Evolutionary conservation across 1,140 invertebrate species (phyloP), one percentile per base, ranked within the genome.

Genomic region (Cyclargus thomasi): DNA sequence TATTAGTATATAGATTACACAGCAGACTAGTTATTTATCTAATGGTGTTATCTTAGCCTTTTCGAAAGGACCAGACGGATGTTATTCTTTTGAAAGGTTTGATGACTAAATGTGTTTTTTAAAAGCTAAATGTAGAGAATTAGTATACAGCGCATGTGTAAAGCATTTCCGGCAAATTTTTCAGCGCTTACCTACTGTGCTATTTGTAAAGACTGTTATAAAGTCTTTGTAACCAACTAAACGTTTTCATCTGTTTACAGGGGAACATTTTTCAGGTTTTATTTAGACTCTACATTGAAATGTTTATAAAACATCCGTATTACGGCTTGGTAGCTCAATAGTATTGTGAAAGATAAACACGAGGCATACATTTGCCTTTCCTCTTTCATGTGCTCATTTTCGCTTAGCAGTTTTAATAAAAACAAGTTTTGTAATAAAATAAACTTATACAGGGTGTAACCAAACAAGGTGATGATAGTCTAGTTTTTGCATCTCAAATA

Each of bases 321-420:
- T 20, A 21, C 55, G 18, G 55, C 55, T 21, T 20, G 10, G 55
- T 20, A 59, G 21, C 17, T 20, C 55, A 59, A 20, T 59, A 59
- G 18, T 11, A 59, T 59, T 59, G 55, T 59, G 55, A 59, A 59
- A 59, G 18, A 59, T 59, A 59, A 47, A 47, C 39, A 47, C 14
- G 14, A 47, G 39, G 36, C 3, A 55, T 59, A 20, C 55, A 20
- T 18, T 59, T 59, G 17, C 55, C 18, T 18, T 59, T 59, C 17
- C 17, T 59, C 17, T 59, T 59, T 59, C 39, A 47, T 47, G 39
- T 14, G 39, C 39, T 47, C 14, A 47, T 47, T 47, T 47, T 47
- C 39, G 39, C 39, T 1, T 47, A 47, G 39, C 14, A 14, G 39
- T 47, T 47, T 47, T 47, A 35, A 35, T 8, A 47, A 29, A 16